Base-by-base conservation (phyloP, 2,113 vertebrate species). In the Corythaixoides concolor region DNA sequence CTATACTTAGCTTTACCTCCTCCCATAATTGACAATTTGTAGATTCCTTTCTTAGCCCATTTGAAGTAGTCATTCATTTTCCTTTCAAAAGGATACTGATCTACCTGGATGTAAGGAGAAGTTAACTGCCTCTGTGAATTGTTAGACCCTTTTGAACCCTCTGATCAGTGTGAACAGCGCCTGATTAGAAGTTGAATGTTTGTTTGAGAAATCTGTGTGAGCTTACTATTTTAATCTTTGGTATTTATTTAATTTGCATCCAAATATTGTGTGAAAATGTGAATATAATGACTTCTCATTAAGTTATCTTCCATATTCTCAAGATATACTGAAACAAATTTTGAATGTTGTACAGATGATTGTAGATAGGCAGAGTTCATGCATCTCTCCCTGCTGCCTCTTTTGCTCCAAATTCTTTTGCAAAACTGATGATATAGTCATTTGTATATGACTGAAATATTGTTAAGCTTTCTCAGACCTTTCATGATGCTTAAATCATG, bases 241-340 rank as follows among this genome's bases (percentile, higher is more conserved):
- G 10, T 79, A 88, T 94, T 93, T 95, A 77, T 93, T 95, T 93
- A 88, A 94, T 95, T 90, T 90, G 70, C 79, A 93, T 95, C 79
- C 63, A 92, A 88, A 92, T 93, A 88, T 80, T 88, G 67, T 85
- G 77, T 90, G 90, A 88, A 94, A 94, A 94, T 95, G 67, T n/a
- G 79, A 96, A 88, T 94, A 35, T 96, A 93, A 92, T 90, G 85
- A 49, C 75, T 94, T 90, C 82, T 90, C 82, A 76, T 95, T 94
- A 96, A 95, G 84, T 84, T 85, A 55, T 94, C 72, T 85, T 84
- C 67, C n/a, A 15, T 94, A 94, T 80, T 95, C 95, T 97, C 88
- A 83, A 92, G 90, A 89, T 88, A 32, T 37, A 74, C 37, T 90
- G 86, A 93, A 86, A 63, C 27, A 83, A 83, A 69, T 80, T 68